Percentiles rank a stretch among this genome's conserved stretches.
Evolutionary conservation across 2,888 invertebrate genomes (phyloP).

Genomic region (Eumacrocentrus americanus): DNA sequence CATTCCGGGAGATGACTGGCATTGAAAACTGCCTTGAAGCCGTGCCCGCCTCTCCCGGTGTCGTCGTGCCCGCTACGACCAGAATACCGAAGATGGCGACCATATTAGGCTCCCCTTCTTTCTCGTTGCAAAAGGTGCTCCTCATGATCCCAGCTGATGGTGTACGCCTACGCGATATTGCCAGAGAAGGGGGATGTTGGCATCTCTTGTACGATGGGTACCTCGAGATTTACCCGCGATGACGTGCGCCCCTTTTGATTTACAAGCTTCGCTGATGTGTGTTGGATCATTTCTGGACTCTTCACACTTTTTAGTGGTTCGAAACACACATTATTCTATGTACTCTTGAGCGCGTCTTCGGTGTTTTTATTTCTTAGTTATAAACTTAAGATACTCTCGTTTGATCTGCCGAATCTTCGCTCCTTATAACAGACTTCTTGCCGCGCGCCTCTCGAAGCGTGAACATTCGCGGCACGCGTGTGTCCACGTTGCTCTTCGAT

Average conservation of each 20-base stretch:
- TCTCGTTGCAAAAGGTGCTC: slow-evolving; percentile 32
- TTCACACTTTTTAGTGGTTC: too few relatives aligned
- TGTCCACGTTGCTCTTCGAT: slow-evolving; percentile 15
- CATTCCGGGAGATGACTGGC: slow-evolving; percentile 60
- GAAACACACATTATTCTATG: too few relatives aligned
- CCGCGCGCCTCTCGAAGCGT: slow-evolving; percentile 9
- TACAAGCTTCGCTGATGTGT: too few relatives aligned
- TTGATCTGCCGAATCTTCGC: slow-evolving; percentile 8
- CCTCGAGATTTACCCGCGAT: slow-evolving; percentile 3
- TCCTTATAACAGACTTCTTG: not conserved
- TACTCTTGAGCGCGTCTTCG: too few relatives aligned
- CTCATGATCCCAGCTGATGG: slow-evolving; percentile 8
- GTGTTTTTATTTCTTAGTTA: too few relatives aligned
- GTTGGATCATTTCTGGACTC: too few relatives aligned
- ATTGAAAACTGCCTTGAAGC: slow-evolving; percentile 55
- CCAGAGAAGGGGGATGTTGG: not conserved
- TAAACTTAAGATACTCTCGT: not conserved
- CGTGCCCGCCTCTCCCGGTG: too few relatives aligned
- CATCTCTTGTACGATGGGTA: too few relatives aligned
- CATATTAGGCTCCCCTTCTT: slow-evolving; percentile 52
- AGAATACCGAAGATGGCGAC: slow-evolving; percentile 60
- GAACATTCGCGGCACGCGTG: slow-evolving; percentile 24
- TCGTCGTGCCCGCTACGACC: slow-evolving; percentile 54
- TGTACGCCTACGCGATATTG: slow-evolving; percentile 18
- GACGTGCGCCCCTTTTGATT: slow-evolving; percentile 12